Evolutionary conservation across 1,140 invertebrate species (phyloP), one percentile per base, ranked within the genome.

Genomic region (Brachystomella parvula): DNA sequence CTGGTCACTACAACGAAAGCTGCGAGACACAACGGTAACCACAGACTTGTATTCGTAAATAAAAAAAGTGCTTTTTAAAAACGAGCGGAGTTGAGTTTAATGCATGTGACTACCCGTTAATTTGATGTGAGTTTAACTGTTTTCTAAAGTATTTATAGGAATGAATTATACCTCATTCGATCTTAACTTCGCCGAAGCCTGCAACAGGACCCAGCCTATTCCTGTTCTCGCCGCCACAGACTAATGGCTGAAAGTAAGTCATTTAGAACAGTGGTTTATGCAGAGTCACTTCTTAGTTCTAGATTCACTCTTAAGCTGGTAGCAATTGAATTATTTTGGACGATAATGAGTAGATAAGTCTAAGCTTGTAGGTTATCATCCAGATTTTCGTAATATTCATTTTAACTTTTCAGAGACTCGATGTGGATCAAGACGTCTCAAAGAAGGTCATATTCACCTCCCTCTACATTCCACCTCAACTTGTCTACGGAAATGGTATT

Each of bases 171-270:
- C n/a, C n/a, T n/a, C n/a, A n/a, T n/a, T n/a, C n/a, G n/a, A n/a
- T n/a, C n/a, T n/a, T n/a, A n/a, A n/a, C n/a, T n/a, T n/a, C n/a
- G n/a, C n/a, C n/a, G n/a, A n/a, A n/a, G n/a, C n/a, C n/a, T n/a
- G n/a, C n/a, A n/a, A n/a, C n/a, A n/a, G n/a, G n/a, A n/a, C n/a
- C n/a, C n/a, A n/a, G 81, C 93, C 19, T 84, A 85, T 29, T 86
- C 87, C 74, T 93, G 90, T 79, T 88, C 89, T 24, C 84, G 87
- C 76, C 88, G 92, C 73, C 88, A 92, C 77, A 93, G 96, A 82
- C 89, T 93, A 0, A 80, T 93, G 75, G 92, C 96, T 9, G 81
- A 93, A 32, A 88, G 88, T 69, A 87, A 88, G 77, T 90, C 94
- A 1, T 89, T 96, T 75, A 83, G 88, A 74, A 88, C 91, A 0